phyloP scores from a whole-genome alignment of 2,888 invertebrate genomes.

The Strigamia crassipes region DNA sequence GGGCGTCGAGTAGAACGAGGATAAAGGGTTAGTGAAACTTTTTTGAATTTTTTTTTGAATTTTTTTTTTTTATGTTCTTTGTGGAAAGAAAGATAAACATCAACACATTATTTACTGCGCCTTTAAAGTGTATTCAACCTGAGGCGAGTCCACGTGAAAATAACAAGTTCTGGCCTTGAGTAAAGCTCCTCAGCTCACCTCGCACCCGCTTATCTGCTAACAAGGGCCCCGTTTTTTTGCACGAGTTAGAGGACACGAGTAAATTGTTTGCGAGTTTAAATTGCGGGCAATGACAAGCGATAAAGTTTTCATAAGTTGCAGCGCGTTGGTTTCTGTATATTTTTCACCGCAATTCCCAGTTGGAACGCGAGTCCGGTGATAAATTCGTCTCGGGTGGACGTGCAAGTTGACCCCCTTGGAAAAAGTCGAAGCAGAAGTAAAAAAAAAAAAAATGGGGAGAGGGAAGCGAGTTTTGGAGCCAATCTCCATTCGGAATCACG shows the following conservation, averaged over 20 bases:
- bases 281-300: neutral
- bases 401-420: constrained; percentile 1
- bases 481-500: neutral
- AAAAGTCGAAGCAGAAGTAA: neutral
- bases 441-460: neutral
- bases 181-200: neutral
- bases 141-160: constrained; percentile 11
- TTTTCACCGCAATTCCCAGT: neutral
- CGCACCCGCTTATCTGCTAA: constrained; percentile 25
- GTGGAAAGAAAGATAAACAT: constrained; percentile 10
- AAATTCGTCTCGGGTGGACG: neutral
- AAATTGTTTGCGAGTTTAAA: neutral
- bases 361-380: constrained; percentile 8
- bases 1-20: neutral
- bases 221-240: neutral
- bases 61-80: neutral
- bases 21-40: neutral
- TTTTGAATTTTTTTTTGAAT: no score
- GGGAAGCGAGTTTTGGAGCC: neutral
- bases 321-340: neutral
- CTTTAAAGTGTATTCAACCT: constrained; percentile 18
- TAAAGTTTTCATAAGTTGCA: neutral
- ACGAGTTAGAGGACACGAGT: neutral
- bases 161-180: constrained; percentile 9
- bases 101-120: constrained; percentile 19